Conservation (phyloP, 2,888 invertebrate genomes). For the Dynastes tityus region DNA sequence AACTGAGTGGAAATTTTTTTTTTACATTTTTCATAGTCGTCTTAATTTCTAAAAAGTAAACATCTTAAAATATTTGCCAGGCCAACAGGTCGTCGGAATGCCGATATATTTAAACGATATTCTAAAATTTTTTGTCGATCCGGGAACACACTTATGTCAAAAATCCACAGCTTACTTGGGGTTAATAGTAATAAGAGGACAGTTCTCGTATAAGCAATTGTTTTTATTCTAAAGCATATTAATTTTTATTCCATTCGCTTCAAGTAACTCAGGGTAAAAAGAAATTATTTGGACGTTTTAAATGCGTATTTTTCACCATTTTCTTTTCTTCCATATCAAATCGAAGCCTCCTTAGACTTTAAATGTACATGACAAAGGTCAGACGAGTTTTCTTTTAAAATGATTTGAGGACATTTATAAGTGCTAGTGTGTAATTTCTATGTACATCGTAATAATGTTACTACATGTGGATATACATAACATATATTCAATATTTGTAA, state of each 20-base stretch:
- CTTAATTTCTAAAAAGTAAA: too few species aligned
- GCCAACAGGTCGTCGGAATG: too few species aligned
- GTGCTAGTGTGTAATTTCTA: slow-evolving; percentile 29
- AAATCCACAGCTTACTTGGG: too few species aligned
- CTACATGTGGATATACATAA: slow-evolving; percentile 28
- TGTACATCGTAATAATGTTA: slow-evolving; percentile 31
- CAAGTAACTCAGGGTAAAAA: slow-evolving; percentile 17
- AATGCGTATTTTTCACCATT: not conserved
- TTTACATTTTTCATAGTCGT: too few species aligned
- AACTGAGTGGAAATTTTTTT: too few species aligned
- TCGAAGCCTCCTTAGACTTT: slow-evolving; percentile 20
- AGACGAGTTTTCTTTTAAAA: slow-evolving; percentile 12
- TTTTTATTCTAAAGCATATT: not conserved
- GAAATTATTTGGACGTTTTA: not conserved
- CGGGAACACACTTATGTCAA: too few species aligned
- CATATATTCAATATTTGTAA: slow-evolving; percentile 48
- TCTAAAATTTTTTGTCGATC: too few species aligned
- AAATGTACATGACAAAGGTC: slow-evolving; percentile 9
- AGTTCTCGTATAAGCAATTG: not conserved
- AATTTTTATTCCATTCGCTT: slow-evolving; percentile 17
- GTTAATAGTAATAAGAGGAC: too few species aligned
- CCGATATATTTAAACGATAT: too few species aligned
- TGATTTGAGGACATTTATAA: slow-evolving; percentile 27
- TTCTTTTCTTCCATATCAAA: slow-evolving; percentile 25
- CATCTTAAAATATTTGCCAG: too few species aligned